Evolutionary conservation across 2,113 vertebrate species (phyloP).

Genomic region (Turnix velox): DNA sequence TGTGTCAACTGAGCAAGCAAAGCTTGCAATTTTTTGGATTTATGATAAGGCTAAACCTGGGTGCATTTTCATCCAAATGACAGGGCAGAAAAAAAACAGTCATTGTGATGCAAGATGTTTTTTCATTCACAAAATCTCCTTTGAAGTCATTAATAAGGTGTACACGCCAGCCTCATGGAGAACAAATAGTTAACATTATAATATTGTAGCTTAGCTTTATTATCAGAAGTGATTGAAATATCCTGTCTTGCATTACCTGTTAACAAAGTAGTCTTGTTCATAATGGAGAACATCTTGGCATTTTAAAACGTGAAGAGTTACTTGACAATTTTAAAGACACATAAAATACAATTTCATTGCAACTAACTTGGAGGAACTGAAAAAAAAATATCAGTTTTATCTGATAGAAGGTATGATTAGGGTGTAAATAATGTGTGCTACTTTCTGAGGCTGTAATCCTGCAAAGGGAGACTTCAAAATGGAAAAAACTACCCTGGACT

Average conservation of each 20-base stretch:
- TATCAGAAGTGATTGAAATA: not conserved
- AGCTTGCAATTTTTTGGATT: not conserved
- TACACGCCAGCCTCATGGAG: not conserved
- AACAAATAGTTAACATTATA: not conserved
- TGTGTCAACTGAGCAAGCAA: not conserved
- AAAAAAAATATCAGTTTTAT: not conserved
- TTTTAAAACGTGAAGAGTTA: not conserved
- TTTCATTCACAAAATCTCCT: not conserved
- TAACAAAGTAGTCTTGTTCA: not conserved
- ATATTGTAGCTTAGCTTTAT: not conserved
- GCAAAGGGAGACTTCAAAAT: not conserved
- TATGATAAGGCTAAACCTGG: not conserved
- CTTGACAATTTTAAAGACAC: not conserved
- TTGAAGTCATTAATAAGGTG: not conserved
- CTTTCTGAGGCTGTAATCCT: not conserved
- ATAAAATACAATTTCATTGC: not conserved
- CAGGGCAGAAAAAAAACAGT: accelerated
- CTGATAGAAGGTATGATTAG: not conserved
- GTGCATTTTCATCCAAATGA: not conserved
- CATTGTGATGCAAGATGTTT: not conserved
- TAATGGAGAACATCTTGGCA: not conserved
- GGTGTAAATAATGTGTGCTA: not conserved
- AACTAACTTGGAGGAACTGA: not conserved
- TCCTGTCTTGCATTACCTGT: not conserved
- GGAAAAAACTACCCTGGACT: not conserved